Evolutionary conservation across 2,888 invertebrate genomes (phyloP).

Genomic region (Yponomeuta cagnagella): DNA sequence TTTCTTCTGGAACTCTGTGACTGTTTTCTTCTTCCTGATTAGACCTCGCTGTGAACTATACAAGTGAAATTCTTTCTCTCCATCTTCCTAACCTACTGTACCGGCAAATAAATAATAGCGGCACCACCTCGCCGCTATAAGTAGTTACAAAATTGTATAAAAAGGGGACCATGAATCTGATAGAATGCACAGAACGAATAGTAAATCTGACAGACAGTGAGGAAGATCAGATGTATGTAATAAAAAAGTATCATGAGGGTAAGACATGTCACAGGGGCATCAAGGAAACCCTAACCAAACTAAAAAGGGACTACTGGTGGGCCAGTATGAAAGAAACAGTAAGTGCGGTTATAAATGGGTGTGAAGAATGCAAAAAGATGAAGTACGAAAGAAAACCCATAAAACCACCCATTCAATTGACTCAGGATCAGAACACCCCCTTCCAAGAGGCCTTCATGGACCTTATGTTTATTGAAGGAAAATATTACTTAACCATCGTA

Average conservation of each 20-base stretch:
- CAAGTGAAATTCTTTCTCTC: no score
- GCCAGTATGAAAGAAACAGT: conserved; percentile 21
- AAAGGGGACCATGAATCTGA: conserved; percentile 18
- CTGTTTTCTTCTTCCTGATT: no score
- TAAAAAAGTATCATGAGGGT: conserved; percentile 22
- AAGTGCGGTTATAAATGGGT: conserved; percentile 24
- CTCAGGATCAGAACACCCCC: conserved; percentile 23
- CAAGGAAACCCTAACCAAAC: conserved; percentile 21
- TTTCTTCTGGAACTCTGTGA: no score
- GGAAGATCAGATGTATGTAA: conserved; percentile 20
- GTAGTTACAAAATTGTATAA: conserved; percentile 17
- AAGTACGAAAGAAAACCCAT: conserved; percentile 25
- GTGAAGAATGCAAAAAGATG: conserved; percentile 25
- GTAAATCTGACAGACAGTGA: conserved; percentile 17
- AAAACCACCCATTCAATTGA: conserved; percentile 26
- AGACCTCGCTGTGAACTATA: no score
- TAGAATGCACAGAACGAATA: conserved; percentile 23
- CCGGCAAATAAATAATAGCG: no score
- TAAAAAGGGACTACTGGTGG: conserved; percentile 19
- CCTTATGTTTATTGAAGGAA: conserved; percentile 12
- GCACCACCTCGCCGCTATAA: no score
- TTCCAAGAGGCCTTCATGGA: conserved; percentile 13
- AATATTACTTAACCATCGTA: conserved; percentile 22
- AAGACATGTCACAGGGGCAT: conserved; percentile 25
- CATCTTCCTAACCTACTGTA: no score